Evolutionary conservation across 2,113 vertebrate species (phyloP).

Genomic region (Brachyhypopomus occidentalis): DNA sequence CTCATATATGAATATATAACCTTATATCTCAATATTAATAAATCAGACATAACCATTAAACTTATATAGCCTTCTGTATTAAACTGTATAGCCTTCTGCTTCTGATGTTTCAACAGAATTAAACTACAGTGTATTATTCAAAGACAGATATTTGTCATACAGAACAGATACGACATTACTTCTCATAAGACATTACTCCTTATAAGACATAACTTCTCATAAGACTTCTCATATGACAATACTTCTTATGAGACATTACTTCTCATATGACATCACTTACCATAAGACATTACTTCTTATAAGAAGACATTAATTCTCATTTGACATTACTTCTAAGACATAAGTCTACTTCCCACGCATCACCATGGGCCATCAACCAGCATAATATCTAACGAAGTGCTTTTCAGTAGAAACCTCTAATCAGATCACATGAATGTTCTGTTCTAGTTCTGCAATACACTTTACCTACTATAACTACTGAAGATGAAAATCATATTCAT

Average conservation of each 20-base stretch:
- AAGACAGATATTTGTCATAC: not conserved
- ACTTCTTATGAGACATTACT: no score
- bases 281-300: not conserved
- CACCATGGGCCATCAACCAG: slow-evolving; percentile 17
- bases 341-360: not conserved
- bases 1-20: no score
- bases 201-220: no score
- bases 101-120: not conserved
- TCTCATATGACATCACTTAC: no score
- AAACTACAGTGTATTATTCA: not conserved
- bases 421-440: slow-evolving; percentile 27
- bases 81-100: not conserved
- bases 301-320: no score
- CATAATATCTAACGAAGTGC: slow-evolving; percentile 13
- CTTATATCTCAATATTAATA: no score
- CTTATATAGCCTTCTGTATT: no score
- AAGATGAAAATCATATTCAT: not conserved
- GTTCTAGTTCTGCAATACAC: slow-evolving; percentile 24
- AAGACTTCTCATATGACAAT: no score
- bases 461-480: slow-evolving; percentile 9
- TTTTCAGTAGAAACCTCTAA: slow-evolving; percentile 26
- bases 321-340: no score
- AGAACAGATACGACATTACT: no score
- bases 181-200: no score
- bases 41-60: not conserved